A percentile compares a stretch with the other conserved stretches of the same genome.
phyloP scores from a whole-genome alignment of 2,797 vertebrate species.

The Pangasius mekongensis region DNA sequence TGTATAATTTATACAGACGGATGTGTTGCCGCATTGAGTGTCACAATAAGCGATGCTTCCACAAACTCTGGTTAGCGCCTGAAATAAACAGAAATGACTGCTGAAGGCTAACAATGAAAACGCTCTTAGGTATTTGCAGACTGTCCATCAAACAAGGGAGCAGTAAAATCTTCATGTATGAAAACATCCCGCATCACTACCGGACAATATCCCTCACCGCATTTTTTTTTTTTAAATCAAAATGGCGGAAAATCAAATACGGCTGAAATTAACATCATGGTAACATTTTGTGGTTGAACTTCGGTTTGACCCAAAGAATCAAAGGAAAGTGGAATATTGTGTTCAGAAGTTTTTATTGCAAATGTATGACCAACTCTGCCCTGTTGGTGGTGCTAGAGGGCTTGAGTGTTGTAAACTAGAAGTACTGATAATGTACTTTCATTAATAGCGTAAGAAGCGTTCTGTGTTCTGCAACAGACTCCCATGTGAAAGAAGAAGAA shows the following conservation, averaged over 20 bases:
- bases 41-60: neutral
- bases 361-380: neutral
- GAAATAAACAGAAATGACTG: neutral
- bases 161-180: neutral
- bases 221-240: neutral
- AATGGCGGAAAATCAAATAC: neutral
- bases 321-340: neutral
- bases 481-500: neutral
- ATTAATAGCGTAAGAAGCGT: neutral
- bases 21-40: neutral
- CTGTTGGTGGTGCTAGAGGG: neutral
- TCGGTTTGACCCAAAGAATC: neutral
- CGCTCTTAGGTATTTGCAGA: neutral
- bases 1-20: too few relatives aligned
- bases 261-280: too few relatives aligned
- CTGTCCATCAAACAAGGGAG: neutral
- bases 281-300: too few relatives aligned
- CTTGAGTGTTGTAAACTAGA: neutral
- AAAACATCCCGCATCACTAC: neutral
- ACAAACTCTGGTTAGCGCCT: neutral
- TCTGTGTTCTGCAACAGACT: neutral
- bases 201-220: too few relatives aligned
- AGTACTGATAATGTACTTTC: neutral
- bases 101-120: neutral
- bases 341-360: neutral